Evolutionary conservation across 2,888 invertebrate genomes (phyloP), one percentile per base, ranked within the genome.

Genomic region (Dryobotodes eremita): DNA sequence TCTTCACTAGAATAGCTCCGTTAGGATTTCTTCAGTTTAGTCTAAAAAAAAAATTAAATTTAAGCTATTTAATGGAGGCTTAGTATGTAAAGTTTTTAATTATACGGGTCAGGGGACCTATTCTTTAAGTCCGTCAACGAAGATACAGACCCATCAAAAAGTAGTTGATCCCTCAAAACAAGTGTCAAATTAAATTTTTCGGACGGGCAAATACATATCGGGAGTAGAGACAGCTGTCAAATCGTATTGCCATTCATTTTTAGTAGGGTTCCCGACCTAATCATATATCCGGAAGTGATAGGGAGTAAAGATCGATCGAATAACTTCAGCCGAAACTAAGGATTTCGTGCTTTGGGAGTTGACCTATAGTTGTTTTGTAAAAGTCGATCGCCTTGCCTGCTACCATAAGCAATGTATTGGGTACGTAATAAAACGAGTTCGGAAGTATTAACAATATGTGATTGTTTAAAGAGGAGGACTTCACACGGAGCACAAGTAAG

Each of bases 1-100:
- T 86, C 84, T 87, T 79, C 69, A 36, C 65, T 53, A 68, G 59
- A 82, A 86, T 79, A 66, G 77, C 73, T 80, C 80, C 77, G 20
- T 62, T 10, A 77, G 85, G 85, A 85, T 82, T 74, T 73, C 42
- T 65, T 61, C 46, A 62, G 68, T 72, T 76, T 48, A 23, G 11
- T 11, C n/a, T n/a, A n/a, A n/a, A n/a, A n/a, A n/a, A n/a, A 70
- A 57, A 62, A 42, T 17, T 20, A 74, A 61, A 23, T 66, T 36
- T 42, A 62, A 65, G 42, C 70, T 75, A 13, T 71, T 70, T 75
- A 78, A 82, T 72, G 59, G 61, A 50, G n/a, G n/a, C 36, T 76
- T 75, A 42, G 53, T 71, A 36, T 77, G 57, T 13, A 65, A 71
- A 78, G 31, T 70, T 48, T 15, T 70, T 70, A 70, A 75, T 64